Evolutionary conservation across 2,113 vertebrate species (phyloP), one percentile per base, ranked within the genome.

Genomic region (Festucalex cinctus): DNA sequence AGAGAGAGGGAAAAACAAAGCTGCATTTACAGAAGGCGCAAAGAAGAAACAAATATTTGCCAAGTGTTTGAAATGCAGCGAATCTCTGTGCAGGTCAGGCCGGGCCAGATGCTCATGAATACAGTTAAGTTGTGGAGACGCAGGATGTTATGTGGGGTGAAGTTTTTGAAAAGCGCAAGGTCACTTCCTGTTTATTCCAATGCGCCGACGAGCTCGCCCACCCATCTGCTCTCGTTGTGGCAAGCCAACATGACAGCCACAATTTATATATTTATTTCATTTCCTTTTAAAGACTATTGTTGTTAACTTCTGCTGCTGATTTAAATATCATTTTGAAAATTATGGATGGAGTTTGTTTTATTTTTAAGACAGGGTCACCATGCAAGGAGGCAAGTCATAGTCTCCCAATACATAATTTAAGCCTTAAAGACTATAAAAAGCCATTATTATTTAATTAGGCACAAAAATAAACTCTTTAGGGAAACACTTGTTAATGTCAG

Each of bases 21-120:
- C 59, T 69, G 66, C 43, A 80, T 13, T 64, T 46, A 65, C 59
- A 79, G n/a, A 70, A 67, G 66, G 53, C 28, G 41, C 54, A 17
- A 59, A 57, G 49, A 66, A 79, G 69, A 75, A 37, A 77, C 73
- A 22, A 58, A 72, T 66, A 71, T 61, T 75, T 73, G 65, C 32
- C 1, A 24, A 41, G 76, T 77, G 67, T 79, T 89, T 78, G 81
- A 60, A 75, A 83, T 80, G 72, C 83, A 76, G 74, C 70, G 6
- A 62, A 67, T 78, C 71, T 78, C 75, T 60, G 48, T 72, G 60
- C 65, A 78, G 85, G 88, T 85, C 88, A 82, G 68, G 59, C 75
- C 57, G 39, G 77, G 72, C 79, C 89, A 90, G 89, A 85, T 88
- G 89, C 89, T 90, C 89, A 90, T 90, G 84, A 90, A 90, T 90